Percentiles rank a stretch among this genome's conserved stretches.
phyloP scores from a whole-genome alignment of 2,797 vertebrate species.

The Synaphobranchus kaupii region DNA sequence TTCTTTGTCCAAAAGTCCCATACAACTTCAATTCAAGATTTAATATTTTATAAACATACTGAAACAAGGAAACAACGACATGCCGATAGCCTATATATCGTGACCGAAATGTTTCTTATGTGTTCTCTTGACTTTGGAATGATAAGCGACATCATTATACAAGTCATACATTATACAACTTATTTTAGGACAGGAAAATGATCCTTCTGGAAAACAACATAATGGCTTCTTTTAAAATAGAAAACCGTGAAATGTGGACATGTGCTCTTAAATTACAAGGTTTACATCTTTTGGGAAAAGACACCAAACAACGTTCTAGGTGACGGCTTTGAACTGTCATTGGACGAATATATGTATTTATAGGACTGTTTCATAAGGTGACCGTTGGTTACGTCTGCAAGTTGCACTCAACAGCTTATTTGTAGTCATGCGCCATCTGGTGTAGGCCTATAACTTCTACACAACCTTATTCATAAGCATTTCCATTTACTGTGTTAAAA shows the following conservation, averaged over 20 bases:
- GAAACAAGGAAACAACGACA: background rate
- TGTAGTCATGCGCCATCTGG: conserved; percentile 10
- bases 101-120: background rate
- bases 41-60: background rate
- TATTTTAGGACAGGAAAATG: background rate
- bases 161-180: background rate
- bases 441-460: background rate
- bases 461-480: background rate
- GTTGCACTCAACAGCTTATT: background rate
- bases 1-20: background rate
- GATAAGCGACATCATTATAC: background rate
- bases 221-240: background rate
- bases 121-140: background rate
- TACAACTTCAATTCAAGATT: background rate
- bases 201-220: background rate
- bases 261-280: background rate
- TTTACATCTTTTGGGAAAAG: background rate
- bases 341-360: background rate
- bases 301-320: background rate
- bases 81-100: background rate
- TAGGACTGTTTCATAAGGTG: background rate
- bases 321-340: background rate
- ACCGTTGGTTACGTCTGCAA: background rate
- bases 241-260: background rate
- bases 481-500: no score